Evolutionary conservation across 2,888 invertebrate species (phyloP).

Genomic region (Perdita meconis): DNA sequence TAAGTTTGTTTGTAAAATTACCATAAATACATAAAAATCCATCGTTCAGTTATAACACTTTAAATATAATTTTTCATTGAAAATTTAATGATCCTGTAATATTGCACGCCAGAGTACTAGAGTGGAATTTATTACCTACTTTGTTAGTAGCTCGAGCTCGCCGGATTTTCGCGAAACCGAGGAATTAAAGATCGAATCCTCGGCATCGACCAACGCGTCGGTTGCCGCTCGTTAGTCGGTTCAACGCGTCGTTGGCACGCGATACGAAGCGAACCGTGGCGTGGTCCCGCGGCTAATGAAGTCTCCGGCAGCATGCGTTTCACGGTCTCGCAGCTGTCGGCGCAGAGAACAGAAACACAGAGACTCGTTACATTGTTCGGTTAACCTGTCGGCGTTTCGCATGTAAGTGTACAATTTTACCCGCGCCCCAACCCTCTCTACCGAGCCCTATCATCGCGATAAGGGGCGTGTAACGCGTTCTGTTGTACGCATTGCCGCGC

Average conservation of each 20-base stretch:
- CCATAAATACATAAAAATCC: too few relatives aligned
- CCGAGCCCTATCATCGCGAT: conserved; percentile 58
- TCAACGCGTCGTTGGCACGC: conserved; percentile 45
- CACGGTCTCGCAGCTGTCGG: conserved; percentile 48
- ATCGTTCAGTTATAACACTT: too few relatives aligned
- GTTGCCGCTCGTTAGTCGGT: conserved; percentile 46
- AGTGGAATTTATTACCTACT: too few relatives aligned
- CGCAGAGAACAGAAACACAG: conserved; percentile 36
- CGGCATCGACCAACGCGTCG: conserved; percentile 21
- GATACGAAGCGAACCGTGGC: conserved; percentile 29
- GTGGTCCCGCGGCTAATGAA: conserved; percentile 46
- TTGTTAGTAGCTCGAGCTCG: too few relatives aligned
- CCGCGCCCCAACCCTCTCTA: not conserved
- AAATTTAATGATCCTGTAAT: too few relatives aligned
- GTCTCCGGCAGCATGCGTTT: conserved; percentile 52
- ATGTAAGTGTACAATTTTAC: conserved; percentile 63
- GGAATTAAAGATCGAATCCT: conserved; percentile 44
- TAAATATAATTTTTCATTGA: too few relatives aligned
- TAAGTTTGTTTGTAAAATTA: too few relatives aligned
- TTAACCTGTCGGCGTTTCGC: conserved; percentile 63
- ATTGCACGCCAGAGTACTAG: too few relatives aligned
- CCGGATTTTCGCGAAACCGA: conserved; percentile 3
- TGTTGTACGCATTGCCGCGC: conserved; percentile 28
- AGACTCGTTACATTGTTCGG: conserved; percentile 64
- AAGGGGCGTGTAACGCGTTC: conserved; percentile 57